phyloP scores from a whole-genome alignment of 2,113 vertebrate species.

The Felis chaus region DNA sequence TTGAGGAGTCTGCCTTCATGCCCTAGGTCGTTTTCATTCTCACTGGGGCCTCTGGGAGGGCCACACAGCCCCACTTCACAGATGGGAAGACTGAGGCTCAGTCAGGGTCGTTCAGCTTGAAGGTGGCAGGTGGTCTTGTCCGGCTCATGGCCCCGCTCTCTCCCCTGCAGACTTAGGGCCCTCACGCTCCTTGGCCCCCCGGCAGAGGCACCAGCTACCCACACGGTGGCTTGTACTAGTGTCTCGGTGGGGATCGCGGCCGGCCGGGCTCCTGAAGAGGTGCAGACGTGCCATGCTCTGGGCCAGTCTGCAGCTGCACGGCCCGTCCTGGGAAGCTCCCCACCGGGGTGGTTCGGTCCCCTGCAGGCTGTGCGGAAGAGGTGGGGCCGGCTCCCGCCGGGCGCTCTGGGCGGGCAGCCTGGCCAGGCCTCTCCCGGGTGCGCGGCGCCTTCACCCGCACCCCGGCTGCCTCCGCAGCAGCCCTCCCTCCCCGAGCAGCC shows the following conservation, averaged over 20 bases:
- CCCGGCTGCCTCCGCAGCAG: rapidly evolving
- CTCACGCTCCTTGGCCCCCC: rapidly evolving
- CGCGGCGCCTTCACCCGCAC: rapidly evolving
- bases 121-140: neutral
- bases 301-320: neutral
- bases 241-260: rapidly evolving
- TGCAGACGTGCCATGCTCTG: rapidly evolving
- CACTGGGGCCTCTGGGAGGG: too few species aligned
- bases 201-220: neutral
- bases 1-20: rapidly evolving
- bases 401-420: neutral
- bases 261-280: rapidly evolving
- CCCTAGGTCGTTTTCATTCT: neutral
- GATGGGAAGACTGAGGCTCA: neutral
- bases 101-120: rapidly evolving
- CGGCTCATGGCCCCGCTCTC: neutral
- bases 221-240: rapidly evolving
- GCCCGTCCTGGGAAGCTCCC: neutral
- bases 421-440: neutral
- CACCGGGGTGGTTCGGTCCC: too few species aligned
- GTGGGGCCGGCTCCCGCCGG: neutral
- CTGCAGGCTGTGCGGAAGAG: neutral
- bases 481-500: neutral
- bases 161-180: neutral
- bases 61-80: neutral